Conservation (phyloP, 1,140 invertebrate genomes). For the Philopotamus ludificatus region DNA sequence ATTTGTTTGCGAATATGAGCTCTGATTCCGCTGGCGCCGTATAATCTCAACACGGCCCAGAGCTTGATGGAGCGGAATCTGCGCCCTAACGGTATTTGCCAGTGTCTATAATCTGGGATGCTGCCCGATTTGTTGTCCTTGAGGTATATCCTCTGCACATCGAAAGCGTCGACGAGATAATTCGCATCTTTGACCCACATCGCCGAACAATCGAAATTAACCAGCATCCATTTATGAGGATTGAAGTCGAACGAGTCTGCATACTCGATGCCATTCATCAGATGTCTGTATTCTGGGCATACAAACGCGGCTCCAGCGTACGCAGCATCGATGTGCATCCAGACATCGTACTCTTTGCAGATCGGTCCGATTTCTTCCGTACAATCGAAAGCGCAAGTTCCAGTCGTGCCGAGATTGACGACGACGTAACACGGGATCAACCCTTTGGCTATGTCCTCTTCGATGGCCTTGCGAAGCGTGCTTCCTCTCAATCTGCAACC, state of each 20-base stretch:
- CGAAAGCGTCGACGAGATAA: constrained; percentile 82
- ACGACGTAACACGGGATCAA: constrained; percentile 87
- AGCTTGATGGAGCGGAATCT: constrained; percentile 90
- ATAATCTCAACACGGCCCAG: constrained; percentile 88
- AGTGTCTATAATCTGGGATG: constrained; percentile 89
- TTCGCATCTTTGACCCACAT: constrained; percentile 83
- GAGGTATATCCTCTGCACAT: constrained; percentile 89
- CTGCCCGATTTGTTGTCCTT: constrained; percentile 68
- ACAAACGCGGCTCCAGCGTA: constrained; percentile 87
- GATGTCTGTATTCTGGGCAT: constrained; percentile 83
- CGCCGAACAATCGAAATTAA: constrained; percentile 90
- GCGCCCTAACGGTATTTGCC: constrained; percentile 90
- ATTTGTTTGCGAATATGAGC: constrained; percentile 77
- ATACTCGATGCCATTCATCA: constrained; percentile 78
- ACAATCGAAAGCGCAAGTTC: constrained; percentile 89
- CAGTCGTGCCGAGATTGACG: constrained; percentile 89
- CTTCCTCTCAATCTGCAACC: constrained; percentile 78
- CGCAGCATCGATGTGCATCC: constrained; percentile 88
- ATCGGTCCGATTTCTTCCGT: constrained; percentile 78
- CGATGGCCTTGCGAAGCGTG: constrained; percentile 76
- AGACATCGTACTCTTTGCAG: constrained; percentile 72
- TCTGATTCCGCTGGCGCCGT: constrained; percentile 79
- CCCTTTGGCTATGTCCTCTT: constrained; percentile 78
- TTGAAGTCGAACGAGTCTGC: constrained; percentile 89
- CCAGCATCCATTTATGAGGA: constrained; percentile 88